These are phyloP conservation scores for Corythoichthys intestinalis DNA, from an alignment of 2,113 vertebrate genomes.

Conservation along the genomic window DNA sequence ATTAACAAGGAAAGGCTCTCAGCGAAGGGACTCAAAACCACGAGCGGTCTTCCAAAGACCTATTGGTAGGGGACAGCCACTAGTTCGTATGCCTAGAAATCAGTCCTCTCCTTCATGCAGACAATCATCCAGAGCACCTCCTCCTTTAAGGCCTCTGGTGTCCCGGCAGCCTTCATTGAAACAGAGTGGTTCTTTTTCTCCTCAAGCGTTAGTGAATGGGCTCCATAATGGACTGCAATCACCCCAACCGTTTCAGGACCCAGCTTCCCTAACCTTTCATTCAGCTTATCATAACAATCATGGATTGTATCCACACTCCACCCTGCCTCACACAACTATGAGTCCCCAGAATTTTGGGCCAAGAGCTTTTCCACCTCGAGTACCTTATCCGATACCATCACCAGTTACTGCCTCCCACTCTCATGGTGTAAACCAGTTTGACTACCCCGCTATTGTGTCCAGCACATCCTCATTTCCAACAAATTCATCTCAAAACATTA, in stretches of 20 bases:
- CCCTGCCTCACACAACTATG: slow-evolving; percentile 49
- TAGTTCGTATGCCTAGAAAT: slow-evolving; percentile 72
- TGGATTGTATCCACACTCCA: slow-evolving; percentile 50
- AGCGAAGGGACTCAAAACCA: slow-evolving; percentile 57
- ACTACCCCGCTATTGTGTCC: slow-evolving; percentile 55
- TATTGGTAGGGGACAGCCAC: slow-evolving; percentile 73
- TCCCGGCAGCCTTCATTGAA: slow-evolving; percentile 64
- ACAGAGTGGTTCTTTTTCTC: slow-evolving; percentile 56
- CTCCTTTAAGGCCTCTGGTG: slow-evolving; percentile 24
- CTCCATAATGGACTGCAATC: slow-evolving; percentile 56
- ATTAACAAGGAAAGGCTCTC: slow-evolving; percentile 50
- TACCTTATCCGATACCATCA: slow-evolving; percentile 29
- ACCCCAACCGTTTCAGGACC: slow-evolving; percentile 33
- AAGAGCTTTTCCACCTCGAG: slow-evolving; percentile 34
- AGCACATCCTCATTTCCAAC: slow-evolving; percentile 55
- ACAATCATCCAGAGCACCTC: slow-evolving; percentile 64
- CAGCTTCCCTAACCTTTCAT: slow-evolving; percentile 33
- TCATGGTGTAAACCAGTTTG: slow-evolving; percentile 54
- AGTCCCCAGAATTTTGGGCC: slow-evolving; percentile 39
- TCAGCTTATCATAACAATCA: slow-evolving; percentile 47
- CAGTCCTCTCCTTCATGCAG: slow-evolving; percentile 52
- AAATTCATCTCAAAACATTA: slow-evolving; percentile 61
- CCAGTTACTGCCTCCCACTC: slow-evolving; percentile 20
- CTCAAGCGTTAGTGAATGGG: slow-evolving; percentile 63
- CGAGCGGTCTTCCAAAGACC: slow-evolving; percentile 70